Percentiles rank a stretch among this genome's conserved stretches.
phyloP scores from a whole-genome alignment of 1,140 invertebrate species.

The Diploscapter pachys region DNA sequence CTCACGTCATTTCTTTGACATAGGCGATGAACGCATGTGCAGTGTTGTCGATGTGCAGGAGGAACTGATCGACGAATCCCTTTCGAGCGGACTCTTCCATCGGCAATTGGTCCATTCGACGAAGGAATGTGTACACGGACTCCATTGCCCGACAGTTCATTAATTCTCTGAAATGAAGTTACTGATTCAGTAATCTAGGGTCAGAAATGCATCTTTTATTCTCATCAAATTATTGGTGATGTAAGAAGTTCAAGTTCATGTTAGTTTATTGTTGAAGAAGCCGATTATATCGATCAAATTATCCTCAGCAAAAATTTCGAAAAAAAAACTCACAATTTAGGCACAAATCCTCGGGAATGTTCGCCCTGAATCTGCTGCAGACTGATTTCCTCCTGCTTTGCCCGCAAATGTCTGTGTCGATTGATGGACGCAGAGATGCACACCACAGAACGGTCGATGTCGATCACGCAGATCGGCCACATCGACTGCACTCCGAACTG shows the following conservation, averaged over 20 bases:
- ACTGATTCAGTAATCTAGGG: background rate
- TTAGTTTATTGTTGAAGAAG: too few species aligned
- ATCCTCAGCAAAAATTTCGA: slow-evolving; percentile 2
- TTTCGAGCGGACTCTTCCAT: slow-evolving; percentile 23
- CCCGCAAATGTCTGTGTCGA: slow-evolving; percentile 22
- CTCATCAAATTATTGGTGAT: background rate
- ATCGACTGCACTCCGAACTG: slow-evolving; percentile 8
- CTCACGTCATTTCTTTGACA: slow-evolving; percentile 32
- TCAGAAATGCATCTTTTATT: slow-evolving; percentile 16
- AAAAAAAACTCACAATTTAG: slow-evolving; percentile 15
- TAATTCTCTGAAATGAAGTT: slow-evolving; percentile 22
- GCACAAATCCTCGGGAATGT: background rate
- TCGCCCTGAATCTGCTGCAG: slow-evolving; percentile 5
- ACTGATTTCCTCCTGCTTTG: slow-evolving; percentile 11
- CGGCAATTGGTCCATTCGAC: slow-evolving; percentile 22
- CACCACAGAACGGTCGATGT: slow-evolving; percentile 28
- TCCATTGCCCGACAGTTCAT: slow-evolving; percentile 11
- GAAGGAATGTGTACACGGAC: slow-evolving; percentile 30
- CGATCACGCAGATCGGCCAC: slow-evolving; percentile 39
- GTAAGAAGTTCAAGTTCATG: too few species aligned
- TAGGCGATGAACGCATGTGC: slow-evolving; percentile 37
- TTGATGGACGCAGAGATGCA: slow-evolving; percentile 29
- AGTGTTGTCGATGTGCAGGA: slow-evolving; percentile 32
- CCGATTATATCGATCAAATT: background rate
- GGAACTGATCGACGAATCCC: slow-evolving; percentile 31